Base-by-base conservation (phyloP, 2,113 vertebrate species). In the Smithornis capensis region DNA sequence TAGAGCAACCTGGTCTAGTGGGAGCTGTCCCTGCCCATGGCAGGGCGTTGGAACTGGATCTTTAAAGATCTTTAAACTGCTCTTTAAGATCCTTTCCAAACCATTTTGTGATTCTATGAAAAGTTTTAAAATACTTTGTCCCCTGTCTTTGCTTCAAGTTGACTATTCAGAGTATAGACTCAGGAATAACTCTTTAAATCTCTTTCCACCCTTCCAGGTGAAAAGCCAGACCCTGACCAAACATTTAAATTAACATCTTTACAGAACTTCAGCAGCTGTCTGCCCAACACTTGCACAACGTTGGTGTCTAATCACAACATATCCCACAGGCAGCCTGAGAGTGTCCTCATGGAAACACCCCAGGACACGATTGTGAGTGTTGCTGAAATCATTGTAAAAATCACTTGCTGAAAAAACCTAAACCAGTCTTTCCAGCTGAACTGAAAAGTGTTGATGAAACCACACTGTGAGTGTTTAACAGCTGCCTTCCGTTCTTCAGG, bases 191-290 rank as follows among this genome's bases (percentile, higher is more conserved):
- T 69, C 0, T 38, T 67, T n/a, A 14, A 59, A 89, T 87, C 38
- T 94, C 37, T 42, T 87, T 94, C 33, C 16, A 4, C 18, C 95
- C 37, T 97, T 83, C 12, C 96, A 99, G 99, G 99, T 97, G 99
- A 99, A 96, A 99, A 99, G 94, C 99, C 99, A 93, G 99, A 99
- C 97, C 99, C 99, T 93, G 99, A 99, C 92, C 99, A 99, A 98
- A 98, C 99, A 29, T 99, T 99, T 97, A 99, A 99, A 95, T 98
- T 99, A 97, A 99, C 99, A 45, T 99, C 99, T 74, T 97, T 99
- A 82, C 99, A 99, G 96, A 99, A 98, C 96, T 99, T 98, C 80
- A 99, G 98, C 94, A 98, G 97, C 59, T 98, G 98, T 87, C 98
- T 98, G 91, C 98, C 98, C 19, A 98, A 99, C 91, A 98, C 99